Evolutionary conservation across 2,113 vertebrate genomes (phyloP).

Genomic region (Hassar affinis): DNA sequence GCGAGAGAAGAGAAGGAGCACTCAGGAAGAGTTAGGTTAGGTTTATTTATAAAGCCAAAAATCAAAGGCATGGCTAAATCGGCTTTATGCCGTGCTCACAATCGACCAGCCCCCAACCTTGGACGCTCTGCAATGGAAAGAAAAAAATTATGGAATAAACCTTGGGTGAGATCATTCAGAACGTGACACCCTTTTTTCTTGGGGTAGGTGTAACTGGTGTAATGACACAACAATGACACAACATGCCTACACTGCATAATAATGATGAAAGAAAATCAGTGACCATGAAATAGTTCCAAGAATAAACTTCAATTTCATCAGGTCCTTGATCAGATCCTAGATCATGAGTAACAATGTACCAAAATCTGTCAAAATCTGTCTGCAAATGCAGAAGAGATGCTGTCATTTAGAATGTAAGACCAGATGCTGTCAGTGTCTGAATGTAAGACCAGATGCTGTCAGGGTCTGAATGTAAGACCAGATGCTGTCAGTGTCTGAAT

Average conservation of each 20-base stretch:
- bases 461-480: neutral
- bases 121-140: too few species aligned
- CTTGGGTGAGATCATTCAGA: neutral
- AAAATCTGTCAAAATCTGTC: neutral
- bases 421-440: neutral
- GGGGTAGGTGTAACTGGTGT: neutral
- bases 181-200: neutral
- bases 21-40: neutral
- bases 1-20: neutral
- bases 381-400: neutral
- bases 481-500: too few species aligned
- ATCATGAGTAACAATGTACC: neutral
- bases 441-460: neutral
- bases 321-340: neutral
- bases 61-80: neutral
- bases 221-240: neutral
- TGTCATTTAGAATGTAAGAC: neutral
- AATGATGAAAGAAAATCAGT: neutral
- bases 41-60: constrained; percentile 11
- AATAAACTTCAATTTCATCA: neutral
- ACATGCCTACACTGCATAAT: neutral
- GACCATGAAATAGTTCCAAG: neutral
- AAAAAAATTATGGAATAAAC: neutral
- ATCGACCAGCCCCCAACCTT: neutral
- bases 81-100: neutral